Percentiles rank a stretch among this genome's conserved stretches.
phyloP scores from a whole-genome alignment of 2,113 vertebrate genomes.

The Andinoacara biseriatus region DNA sequence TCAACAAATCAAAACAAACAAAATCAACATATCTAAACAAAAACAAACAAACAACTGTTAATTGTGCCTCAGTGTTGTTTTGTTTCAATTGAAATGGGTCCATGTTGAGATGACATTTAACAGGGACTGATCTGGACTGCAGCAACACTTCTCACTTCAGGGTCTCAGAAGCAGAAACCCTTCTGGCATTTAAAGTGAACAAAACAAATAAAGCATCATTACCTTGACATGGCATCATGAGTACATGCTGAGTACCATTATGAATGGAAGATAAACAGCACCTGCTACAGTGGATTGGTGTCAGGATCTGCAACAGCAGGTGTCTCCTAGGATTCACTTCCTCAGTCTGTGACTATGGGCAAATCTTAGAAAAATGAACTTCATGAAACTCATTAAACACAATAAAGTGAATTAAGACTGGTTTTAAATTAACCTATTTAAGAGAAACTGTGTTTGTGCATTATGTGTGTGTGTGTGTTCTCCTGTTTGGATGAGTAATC shows the following conservation, averaged over 20 bases:
- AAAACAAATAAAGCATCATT: background rate
- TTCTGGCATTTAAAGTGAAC: background rate
- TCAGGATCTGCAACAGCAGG: background rate
- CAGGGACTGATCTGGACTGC: conserved; percentile 4
- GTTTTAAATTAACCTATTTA: conserved; percentile 22
- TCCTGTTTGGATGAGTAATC: conserved; percentile 35
- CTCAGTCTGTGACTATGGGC: background rate
- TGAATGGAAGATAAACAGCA: background rate
- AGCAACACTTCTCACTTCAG: background rate
- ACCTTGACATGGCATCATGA: background rate
- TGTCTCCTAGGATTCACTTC: background rate
- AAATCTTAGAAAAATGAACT: background rate
- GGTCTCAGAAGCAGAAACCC: background rate
- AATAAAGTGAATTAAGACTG: background rate
- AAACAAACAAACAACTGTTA: fast-evolving
- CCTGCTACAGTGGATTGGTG: background rate
- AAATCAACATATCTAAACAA: too few species aligned
- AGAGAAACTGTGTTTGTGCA: background rate
- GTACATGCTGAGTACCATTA: too few species aligned
- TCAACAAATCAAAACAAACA: fast-evolving
- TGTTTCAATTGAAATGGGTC: background rate
- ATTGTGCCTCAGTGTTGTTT: background rate
- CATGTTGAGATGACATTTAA: background rate
- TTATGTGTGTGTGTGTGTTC: conserved; percentile 19
- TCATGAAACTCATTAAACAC: background rate